Evolutionary conservation across 2,113 vertebrate species (phyloP), one percentile per base, ranked within the genome.

Genomic region (Lagopus muta): DNA sequence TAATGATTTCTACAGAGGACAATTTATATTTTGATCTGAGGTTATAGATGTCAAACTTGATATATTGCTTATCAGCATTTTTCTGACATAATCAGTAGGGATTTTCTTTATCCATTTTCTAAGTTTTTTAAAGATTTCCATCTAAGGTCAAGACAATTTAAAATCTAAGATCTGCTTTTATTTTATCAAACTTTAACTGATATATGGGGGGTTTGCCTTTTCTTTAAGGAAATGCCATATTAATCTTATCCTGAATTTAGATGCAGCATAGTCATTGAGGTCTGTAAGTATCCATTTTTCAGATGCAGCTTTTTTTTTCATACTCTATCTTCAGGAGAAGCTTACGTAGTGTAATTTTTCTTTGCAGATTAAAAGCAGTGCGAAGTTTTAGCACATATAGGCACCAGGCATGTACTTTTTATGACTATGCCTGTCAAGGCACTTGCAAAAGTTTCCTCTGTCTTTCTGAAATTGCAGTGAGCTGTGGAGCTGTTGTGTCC

Each of bases 1-100:
- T 82, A 93, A 95, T 89, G 67, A 82, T 92, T 95, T 94, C 88
- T 95, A 47, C 72, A 89, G 71, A 90, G 61, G 80, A 60, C 77
- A 81, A 96, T 95, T 93, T 93, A 85, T 85, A 78, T 95, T 95
- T 95, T 6, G 42, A 83, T 94, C 83, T 43, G 75, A 94, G 89
- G 79, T 94, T 74, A 55, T n/a, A 17, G 4, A 82, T 84, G 91
- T 94, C 91, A 94, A 86, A 88, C 45, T 67, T 82, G 38, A 94
- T 89, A 38, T 60, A 86, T 94, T 81, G 45, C 27, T 55, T 79
- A 57, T 88, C 81, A 79, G n/a, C 30, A 48, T 86, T 85, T 85
- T 76, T 40, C 64, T 89, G 75, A 73, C 74, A 60, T 64, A 32
- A 52, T 55, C 92, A 38, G 25, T 34, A 25, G 52, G 67, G 36